phyloP scores from a whole-genome alignment of 2,888 invertebrate species.

The Ectobius pallidus region DNA sequence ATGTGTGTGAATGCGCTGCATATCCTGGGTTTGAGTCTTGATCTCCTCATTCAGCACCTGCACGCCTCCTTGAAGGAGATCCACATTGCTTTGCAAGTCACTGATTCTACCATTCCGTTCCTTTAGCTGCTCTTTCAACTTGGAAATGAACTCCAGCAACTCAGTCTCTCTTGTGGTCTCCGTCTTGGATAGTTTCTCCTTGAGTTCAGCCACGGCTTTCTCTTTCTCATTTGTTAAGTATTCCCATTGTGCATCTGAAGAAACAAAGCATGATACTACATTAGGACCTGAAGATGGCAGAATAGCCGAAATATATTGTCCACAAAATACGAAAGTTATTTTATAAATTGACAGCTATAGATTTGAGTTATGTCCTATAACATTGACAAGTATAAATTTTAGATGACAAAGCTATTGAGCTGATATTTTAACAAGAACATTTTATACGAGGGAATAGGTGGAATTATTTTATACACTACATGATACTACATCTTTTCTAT shows the following conservation, averaged over 20 bases:
- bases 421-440: too few relatives aligned
- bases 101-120: conserved; percentile 54
- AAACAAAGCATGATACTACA: not conserved
- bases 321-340: too few relatives aligned
- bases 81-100: conserved; percentile 56
- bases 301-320: too few relatives aligned
- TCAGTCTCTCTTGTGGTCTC: conserved; percentile 46
- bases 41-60: conserved; percentile 56
- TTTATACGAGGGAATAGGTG: too few relatives aligned
- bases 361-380: too few relatives aligned
- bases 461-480: too few relatives aligned
- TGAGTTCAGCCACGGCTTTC: conserved; percentile 64
- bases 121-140: conserved; percentile 53
- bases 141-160: conserved; percentile 54
- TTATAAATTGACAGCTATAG: too few relatives aligned
- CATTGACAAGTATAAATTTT: too few relatives aligned
- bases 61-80: conserved; percentile 56
- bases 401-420: too few relatives aligned
- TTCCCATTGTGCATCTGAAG: conserved; percentile 33
- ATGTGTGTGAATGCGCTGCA: conserved; percentile 49
- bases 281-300: too few relatives aligned
- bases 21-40: conserved; percentile 52
- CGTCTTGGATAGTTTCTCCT: conserved; percentile 64
- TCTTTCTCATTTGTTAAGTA: conserved; percentile 59
- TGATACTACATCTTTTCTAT: too few relatives aligned